Evolutionary conservation across 30 jellyfish, hydroid and myxozoan species (phyloP).

Genomic region (Hydractinia symbiolongicarpus): DNA sequence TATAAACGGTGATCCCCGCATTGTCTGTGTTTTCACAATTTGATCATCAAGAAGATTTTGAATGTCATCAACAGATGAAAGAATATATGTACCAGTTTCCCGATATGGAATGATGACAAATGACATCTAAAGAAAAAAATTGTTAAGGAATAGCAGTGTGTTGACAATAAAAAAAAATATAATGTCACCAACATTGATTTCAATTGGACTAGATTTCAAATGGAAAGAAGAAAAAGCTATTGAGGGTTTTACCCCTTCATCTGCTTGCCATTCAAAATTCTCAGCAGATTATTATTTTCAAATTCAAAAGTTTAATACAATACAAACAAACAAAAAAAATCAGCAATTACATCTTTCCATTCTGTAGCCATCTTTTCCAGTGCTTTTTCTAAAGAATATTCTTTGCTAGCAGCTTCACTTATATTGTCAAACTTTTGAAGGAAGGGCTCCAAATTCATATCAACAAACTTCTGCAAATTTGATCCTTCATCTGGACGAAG

Average conservation of each 20-base stretch:
- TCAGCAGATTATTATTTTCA: too few species aligned
- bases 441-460: constrained; percentile 94
- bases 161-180: neutral
- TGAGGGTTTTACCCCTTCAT: too few species aligned
- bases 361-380: constrained; percentile 85
- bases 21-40: constrained; percentile 95
- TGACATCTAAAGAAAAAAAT: constrained; percentile 46
- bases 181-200: neutral
- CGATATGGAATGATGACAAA: constrained; percentile 88
- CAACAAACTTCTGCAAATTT: constrained; percentile 62
- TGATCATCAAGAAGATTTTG: constrained; percentile 94
- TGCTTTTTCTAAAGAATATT: constrained; percentile 90
- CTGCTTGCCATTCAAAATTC: too few species aligned
- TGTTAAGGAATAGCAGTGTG: neutral
- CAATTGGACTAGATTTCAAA: neutral
- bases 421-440: constrained; percentile 68
- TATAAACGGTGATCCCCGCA: constrained; percentile 97
- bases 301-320: too few species aligned
- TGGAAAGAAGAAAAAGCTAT: too few species aligned
- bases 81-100: constrained; percentile 92
- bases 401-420: constrained; percentile 99
- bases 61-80: constrained; percentile 90
- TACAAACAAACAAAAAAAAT: neutral
- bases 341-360: constrained; percentile 83
- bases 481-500: constrained; percentile 93